Evolutionary conservation across 2,113 vertebrate species (phyloP).

Genomic region (Anoplopoma fimbria): DNA sequence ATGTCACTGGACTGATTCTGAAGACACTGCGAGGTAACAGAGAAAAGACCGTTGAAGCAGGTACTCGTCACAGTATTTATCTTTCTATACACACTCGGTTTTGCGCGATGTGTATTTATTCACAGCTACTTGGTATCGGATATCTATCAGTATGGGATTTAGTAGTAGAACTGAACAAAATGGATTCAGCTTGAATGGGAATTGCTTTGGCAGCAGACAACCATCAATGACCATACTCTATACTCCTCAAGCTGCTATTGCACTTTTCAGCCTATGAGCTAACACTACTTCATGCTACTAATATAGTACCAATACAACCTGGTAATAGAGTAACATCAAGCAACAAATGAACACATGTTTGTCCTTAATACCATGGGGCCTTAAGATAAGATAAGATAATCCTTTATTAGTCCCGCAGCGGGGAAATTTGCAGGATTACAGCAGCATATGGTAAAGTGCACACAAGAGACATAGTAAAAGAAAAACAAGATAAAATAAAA

Average conservation of each 20-base stretch:
- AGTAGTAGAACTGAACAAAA: neutral
- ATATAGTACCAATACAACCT: neutral
- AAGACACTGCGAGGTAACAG: conserved; percentile 86
- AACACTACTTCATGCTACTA: neutral
- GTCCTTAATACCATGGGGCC: neutral
- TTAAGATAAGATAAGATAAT: too few relatives aligned
- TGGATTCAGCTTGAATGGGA: too few relatives aligned
- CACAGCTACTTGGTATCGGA: neutral
- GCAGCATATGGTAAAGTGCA: too few relatives aligned
- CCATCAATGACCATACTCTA: too few relatives aligned
- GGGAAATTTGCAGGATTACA: too few relatives aligned
- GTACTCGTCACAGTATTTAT: neutral
- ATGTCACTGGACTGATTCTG: conserved; percentile 98
- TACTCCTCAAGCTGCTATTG: too few relatives aligned
- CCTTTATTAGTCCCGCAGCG: too few relatives aligned
- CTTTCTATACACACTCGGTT: neutral
- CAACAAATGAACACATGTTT: neutral
- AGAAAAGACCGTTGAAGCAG: neutral
- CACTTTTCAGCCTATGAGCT: too few relatives aligned
- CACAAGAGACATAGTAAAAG: too few relatives aligned
- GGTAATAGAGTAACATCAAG: neutral
- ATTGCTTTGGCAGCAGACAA: too few relatives aligned
- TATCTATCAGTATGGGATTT: neutral
- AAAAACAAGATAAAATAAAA: too few relatives aligned
- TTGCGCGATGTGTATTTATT: neutral